Evolutionary conservation across 2,797 vertebrate species (phyloP), one percentile per base, ranked within the genome.

Genomic region (Mus spretus): DNA sequence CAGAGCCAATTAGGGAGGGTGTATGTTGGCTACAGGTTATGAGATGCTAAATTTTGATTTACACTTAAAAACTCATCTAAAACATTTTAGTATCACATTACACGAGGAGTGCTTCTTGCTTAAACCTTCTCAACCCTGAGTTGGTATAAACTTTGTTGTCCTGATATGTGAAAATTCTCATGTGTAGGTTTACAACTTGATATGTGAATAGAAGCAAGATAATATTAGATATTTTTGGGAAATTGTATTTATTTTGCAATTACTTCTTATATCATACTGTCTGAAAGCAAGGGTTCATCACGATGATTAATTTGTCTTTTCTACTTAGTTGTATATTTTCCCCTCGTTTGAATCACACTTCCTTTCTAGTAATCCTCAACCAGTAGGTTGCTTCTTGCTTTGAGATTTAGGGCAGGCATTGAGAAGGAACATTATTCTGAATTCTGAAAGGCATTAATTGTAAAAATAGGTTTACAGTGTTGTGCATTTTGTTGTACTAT

Each of bases 261-360:
- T 93, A 50, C 72, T 31, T 91, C 72, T 95, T 90, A 24, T 11
- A 70, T 92, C 44, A 89, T 40, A 37, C 44, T 88, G 57, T 91
- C 80, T 86, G 40, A 59, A 61, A 83, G 70, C 80, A 90, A 95
- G 74, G 44, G 55, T 63, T 94, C 95, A 47, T 89, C 87, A 80
- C 67, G 77, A 94, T 85, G 81, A 93, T 94, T 90, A 95, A 81
- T 92, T 79, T 85, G 5, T 77, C 55, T 82, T 89, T 95, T 93
- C 83, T 91, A 63, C 85, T 50, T 82, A 70, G 88, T 22, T 84
- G 50, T 85, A 3, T 28, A 80, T 74, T 90, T 96, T 28, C 7
- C 88, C 63, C 34, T 91, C 53, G 80, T 90, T 87, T 79, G 83
- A 96, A 93, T 57, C 70, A 92, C 31, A 77, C 47, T 80, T 97